Evolutionary conservation across 2,113 vertebrate species (phyloP).

Genomic region (Prietella phreatophila): DNA sequence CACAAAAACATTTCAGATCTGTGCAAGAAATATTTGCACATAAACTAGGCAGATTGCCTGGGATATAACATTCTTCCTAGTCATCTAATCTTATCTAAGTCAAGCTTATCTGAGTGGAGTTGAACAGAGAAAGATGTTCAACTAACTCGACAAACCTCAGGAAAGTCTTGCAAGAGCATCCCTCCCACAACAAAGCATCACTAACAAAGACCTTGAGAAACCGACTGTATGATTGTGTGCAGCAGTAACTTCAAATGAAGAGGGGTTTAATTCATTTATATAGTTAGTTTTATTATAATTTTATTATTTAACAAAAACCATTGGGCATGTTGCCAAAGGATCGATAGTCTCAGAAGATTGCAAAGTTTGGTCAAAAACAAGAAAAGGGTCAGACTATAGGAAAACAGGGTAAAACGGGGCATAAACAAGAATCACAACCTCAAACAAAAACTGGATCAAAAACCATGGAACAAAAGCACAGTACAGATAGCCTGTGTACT

Average conservation of each 20-base stretch:
- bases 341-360: not conserved
- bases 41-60: not conserved
- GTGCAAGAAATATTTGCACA: not conserved
- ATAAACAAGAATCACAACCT: no score
- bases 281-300: not conserved
- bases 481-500: no score
- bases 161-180: not conserved
- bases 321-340: not conserved
- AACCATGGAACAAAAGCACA: no score
- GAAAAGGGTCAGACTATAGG: no score
- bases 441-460: no score
- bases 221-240: not conserved
- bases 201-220: not conserved
- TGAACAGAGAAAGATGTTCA: not conserved
- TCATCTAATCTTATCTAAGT: not conserved
- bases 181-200: not conserved
- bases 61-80: not conserved
- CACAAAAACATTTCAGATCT: not conserved
- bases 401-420: no score
- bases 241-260: not conserved
- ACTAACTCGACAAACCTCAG: not conserved
- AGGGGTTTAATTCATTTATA: not conserved
- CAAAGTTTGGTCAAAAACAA: not conserved
- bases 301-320: not conserved
- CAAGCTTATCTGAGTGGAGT: not conserved